These are phyloP conservation scores for Rhodeus uyekii DNA, from an alignment of 2,797 vertebrate species.

Conservation along the genomic window DNA sequence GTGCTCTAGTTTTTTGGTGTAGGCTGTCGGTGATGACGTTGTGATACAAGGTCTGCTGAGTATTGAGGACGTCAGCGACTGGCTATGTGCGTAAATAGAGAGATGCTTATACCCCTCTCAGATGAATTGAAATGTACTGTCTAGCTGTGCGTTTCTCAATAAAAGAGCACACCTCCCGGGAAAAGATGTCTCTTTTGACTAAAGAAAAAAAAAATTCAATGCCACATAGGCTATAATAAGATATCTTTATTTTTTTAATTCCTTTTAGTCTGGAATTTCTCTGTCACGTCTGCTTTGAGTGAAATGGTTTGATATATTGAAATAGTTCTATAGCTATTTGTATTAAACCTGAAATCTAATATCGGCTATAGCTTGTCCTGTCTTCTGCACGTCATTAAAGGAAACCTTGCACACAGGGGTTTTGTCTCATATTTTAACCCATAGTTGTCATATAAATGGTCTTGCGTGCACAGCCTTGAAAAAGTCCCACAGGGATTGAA, in stretches of 20 bases:
- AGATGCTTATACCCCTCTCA: conserved; percentile 20
- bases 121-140: conserved; percentile 59
- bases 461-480: not conserved
- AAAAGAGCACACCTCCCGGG: not conserved
- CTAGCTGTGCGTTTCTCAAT: conserved; percentile 33
- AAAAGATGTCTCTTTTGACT: not conserved
- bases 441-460: not conserved
- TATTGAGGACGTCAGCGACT: conserved; percentile 68
- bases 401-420: not conserved
- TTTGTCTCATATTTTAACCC: conserved; percentile 12
- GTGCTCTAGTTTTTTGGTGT: conserved; percentile 25
- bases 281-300: not conserved
- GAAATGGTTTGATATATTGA: too few relatives aligned
- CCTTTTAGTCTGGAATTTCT: not conserved
- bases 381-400: not conserved
- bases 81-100: conserved; percentile 63
- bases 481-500: not conserved
- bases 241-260: not conserved
- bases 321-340: too few relatives aligned
- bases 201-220: not conserved
- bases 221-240: not conserved
- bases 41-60: conserved; percentile 57
- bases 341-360: too few relatives aligned
- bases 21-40: conserved; percentile 62
- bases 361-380: too few relatives aligned